These are phyloP conservation scores for Altica lythri DNA, from an alignment of 2,888 invertebrate species.

Conservation along the genomic window DNA sequence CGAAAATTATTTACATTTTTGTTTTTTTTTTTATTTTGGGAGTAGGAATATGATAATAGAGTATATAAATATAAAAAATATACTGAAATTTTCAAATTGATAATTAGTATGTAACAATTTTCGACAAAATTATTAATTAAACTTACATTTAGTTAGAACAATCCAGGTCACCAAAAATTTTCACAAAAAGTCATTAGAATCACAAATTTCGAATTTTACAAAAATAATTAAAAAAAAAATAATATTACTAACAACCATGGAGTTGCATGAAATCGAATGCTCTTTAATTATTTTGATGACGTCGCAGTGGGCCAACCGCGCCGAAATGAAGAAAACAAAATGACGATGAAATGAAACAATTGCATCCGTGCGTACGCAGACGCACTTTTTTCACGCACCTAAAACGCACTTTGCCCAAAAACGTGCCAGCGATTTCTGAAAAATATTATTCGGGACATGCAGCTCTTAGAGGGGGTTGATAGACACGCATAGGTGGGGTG, in stretches of 20 bases:
- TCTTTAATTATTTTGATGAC: constrained; percentile 10
- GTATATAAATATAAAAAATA: too few species aligned
- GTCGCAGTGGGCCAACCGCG: constrained; percentile 12
- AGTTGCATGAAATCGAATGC: background rate
- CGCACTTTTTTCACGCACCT: constrained; percentile 53
- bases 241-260: background rate
- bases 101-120: too few species aligned
- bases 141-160: constrained; percentile 10
- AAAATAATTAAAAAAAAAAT: constrained; percentile 3
- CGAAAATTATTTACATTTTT: too few species aligned
- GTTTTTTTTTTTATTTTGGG: too few species aligned
- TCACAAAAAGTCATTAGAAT: constrained; percentile 32
- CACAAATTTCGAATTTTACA: too few species aligned
- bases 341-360: constrained; percentile 39
- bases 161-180: constrained; percentile 9
- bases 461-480: constrained; percentile 50
- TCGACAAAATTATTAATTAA: too few species aligned
- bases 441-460: constrained; percentile 52
- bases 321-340: constrained; percentile 27
- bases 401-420: constrained; percentile 54
- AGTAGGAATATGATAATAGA: too few species aligned
- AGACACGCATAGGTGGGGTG: constrained; percentile 53
- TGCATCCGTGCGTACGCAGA: constrained; percentile 45
- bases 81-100: too few species aligned
- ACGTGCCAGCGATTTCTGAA: constrained; percentile 57